Evolutionary conservation across 2,113 vertebrate species (phyloP).

Genomic region (Psophia crepitans): DNA sequence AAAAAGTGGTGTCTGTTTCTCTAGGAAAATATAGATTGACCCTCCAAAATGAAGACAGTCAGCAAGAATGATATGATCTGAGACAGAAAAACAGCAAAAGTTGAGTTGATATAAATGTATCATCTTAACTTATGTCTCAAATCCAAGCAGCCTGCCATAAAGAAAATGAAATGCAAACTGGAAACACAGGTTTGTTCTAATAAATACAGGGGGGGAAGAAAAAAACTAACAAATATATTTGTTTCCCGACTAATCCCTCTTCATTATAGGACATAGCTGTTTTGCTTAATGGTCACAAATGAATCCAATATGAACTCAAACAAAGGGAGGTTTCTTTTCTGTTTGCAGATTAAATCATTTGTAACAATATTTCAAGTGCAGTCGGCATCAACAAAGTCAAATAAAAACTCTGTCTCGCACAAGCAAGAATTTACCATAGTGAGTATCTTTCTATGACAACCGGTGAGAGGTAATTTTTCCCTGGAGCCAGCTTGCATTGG

Average conservation of each 20-base stretch:
- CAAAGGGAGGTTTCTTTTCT: conserved; percentile 19
- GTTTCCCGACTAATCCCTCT: conserved; percentile 49
- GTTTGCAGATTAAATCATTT: conserved; percentile 63
- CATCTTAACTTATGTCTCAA: conserved; percentile 37
- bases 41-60: conserved; percentile 32
- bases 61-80: background rate
- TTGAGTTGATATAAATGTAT: conserved; percentile 15
- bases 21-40: conserved; percentile 18
- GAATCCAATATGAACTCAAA: conserved; percentile 50
- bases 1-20: conserved; percentile 10
- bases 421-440: background rate
- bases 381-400: conserved; percentile 57
- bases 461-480: conserved; percentile 37
- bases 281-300: conserved; percentile 67
- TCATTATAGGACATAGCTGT: conserved; percentile 55
- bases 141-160: conserved; percentile 22
- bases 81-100: conserved; percentile 23
- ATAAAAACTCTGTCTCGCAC: conserved; percentile 44
- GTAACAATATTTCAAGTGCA: conserved; percentile 56
- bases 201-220: conserved; percentile 36
- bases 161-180: conserved; percentile 51
- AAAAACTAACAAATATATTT: conserved; percentile 63
- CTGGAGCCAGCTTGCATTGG: conserved; percentile 27
- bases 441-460: background rate
- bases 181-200: conserved; percentile 29